These are phyloP conservation scores for Agrilus biguttatus DNA, from an alignment of 2,888 invertebrate species.

Conservation along the genomic window DNA sequence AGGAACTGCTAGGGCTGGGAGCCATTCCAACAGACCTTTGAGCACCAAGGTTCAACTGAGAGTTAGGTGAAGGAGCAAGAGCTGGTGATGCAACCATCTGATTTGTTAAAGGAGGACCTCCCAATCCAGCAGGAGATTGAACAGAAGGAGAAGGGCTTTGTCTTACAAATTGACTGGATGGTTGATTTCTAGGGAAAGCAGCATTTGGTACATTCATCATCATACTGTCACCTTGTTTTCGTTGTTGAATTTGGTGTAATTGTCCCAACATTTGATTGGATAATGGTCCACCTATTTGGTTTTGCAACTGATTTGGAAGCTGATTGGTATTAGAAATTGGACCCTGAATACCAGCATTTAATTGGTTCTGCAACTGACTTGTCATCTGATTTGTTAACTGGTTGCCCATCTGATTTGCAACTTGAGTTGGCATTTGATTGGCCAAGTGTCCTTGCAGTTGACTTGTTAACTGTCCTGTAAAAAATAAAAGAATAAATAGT, in stretches of 20 bases:
- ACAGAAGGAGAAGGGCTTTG: constrained; percentile 71
- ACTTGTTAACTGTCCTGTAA: constrained; percentile 10
- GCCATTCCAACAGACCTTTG: constrained; percentile 38
- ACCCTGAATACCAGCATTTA: constrained; percentile 26
- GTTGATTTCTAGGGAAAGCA: constrained; percentile 44
- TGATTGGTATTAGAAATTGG: constrained; percentile 28
- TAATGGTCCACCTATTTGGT: constrained; percentile 26
- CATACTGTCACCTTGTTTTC: constrained; percentile 18
- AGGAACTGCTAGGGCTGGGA: constrained; percentile 68
- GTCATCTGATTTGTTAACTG: constrained; percentile 14
- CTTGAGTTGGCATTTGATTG: constrained; percentile 23
- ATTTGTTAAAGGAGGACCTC: constrained; percentile 26
- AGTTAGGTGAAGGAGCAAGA: constrained; percentile 51
- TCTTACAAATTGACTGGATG: constrained; percentile 60
- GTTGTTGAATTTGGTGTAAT: constrained; percentile 19
- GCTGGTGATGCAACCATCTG: constrained; percentile 59
- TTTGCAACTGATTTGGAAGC: constrained; percentile 17
- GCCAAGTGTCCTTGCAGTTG: constrained; percentile 14
- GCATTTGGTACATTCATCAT: constrained; percentile 33
- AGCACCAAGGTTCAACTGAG: constrained; percentile 42
- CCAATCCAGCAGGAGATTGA: constrained; percentile 46
- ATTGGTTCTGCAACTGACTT: constrained; percentile 13
- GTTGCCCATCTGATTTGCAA: constrained; percentile 35
- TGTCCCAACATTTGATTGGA: constrained; percentile 30
- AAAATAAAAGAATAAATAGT: too few relatives aligned